phyloP scores from a whole-genome alignment of 2,888 invertebrate species.

The Thelaira solivaga region DNA sequence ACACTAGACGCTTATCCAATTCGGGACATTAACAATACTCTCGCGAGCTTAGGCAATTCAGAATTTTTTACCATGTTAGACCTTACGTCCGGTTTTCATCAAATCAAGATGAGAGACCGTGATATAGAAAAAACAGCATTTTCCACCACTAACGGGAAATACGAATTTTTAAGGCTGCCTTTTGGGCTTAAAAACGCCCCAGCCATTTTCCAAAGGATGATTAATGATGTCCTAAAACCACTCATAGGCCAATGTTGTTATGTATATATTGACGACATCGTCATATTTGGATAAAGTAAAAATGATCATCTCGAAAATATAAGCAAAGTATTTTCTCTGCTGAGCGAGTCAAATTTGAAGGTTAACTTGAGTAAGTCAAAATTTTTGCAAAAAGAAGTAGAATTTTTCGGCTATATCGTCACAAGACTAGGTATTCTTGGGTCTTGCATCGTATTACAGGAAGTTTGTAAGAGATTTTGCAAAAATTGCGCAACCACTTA shows the following conservation, averaged over 20 bases:
- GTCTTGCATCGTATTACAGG: too few relatives aligned
- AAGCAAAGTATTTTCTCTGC: constrained; percentile 29
- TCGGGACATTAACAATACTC: constrained; percentile 58
- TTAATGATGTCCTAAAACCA: constrained; percentile 61
- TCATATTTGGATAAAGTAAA: constrained; percentile 50
- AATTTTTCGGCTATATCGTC: constrained; percentile 53
- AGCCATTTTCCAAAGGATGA: constrained; percentile 61
- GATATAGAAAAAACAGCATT: constrained; percentile 63
- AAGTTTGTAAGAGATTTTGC: constrained; percentile 8
- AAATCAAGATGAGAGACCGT: constrained; percentile 58
- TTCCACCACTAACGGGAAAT: constrained; percentile 56
- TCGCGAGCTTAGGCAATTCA: constrained; percentile 59
- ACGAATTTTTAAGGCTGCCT: constrained; percentile 42
- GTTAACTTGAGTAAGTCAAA: constrained; percentile 51
- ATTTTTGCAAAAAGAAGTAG: constrained; percentile 50
- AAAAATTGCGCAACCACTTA: constrained; percentile 54
- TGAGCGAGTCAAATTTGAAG: constrained; percentile 18
- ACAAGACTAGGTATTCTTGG: constrained; percentile 31
- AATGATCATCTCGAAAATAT: constrained; percentile 43
- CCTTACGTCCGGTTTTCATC: constrained; percentile 64
- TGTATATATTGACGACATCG: constrained; percentile 62
- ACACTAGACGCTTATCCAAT: constrained; percentile 60
- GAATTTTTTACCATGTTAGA: constrained; percentile 63
- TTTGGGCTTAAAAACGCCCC: constrained; percentile 54
- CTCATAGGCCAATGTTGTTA: constrained; percentile 55